Evolutionary conservation across 2,888 invertebrate genomes (phyloP), one percentile per base, ranked within the genome.

Genomic region (Acanthosepion lycidas): DNA sequence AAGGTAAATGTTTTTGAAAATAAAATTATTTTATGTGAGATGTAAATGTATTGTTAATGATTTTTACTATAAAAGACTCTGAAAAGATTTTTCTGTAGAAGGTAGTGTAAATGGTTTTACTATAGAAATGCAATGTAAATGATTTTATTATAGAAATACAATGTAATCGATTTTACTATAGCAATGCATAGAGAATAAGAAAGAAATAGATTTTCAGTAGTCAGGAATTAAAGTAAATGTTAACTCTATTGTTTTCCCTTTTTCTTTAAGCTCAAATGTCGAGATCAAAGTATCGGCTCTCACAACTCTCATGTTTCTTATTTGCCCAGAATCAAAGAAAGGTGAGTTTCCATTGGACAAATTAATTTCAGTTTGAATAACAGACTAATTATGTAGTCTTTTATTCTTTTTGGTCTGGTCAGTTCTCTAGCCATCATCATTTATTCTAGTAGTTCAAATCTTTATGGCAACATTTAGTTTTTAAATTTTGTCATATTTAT

Each of bases 241-340:
- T 23, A 20, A 59, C 26, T 42, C 8, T 55, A 55, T 55, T 55
- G 12, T 33, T 78, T 78, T 78, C 18, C n/a, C 1, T 23, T 59
- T 23, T 78, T 78, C 15, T 78, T n/a, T 15, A n/a, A 51, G 92
- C 28, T 48, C 48, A 6, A 92, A 92, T 92, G 23, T 49, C 15
- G 92, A 92, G 28, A 92, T 49, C 49, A 49, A 49, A 48, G 51
- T 92, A 92, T 92, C 92, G 6, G 92, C 92, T 51, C 51, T 92
- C 12, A 92, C 92, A 26, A 49, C 49, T 92, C 92, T 92, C 49
- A 92, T 92, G 92, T 92, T 92, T 23, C 92, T 92, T 26, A 49
- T 92, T 18, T 49, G 26, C 20, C 92, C 92, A 6, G 92, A 28
- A 49, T 92, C 92, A 26, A 92, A 92, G n/a, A 78, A 92, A 92